These are phyloP conservation scores for Synanthedon myopaeformis DNA, from an alignment of 2,888 invertebrate species.

Conservation along the genomic window DNA sequence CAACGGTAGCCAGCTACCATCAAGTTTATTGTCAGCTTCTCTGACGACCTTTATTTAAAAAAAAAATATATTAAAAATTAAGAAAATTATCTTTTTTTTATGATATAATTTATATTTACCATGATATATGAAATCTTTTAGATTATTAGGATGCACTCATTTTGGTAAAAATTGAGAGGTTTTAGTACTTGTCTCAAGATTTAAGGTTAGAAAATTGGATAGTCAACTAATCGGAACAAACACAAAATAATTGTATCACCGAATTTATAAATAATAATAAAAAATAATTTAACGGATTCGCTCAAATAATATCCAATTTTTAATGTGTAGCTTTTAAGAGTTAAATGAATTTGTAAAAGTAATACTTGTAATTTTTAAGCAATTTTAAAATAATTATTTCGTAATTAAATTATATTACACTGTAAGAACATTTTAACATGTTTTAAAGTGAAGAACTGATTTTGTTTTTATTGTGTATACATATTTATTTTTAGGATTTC, in stretches of 20 bases:
- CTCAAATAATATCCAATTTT: conserved; percentile 4
- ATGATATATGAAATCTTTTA: too few species aligned
- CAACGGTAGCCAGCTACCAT: too few species aligned
- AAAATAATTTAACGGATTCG: conserved; percentile 3
- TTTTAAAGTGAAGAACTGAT: conserved; percentile 23
- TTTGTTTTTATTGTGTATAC: conserved; percentile 13
- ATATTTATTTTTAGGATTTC: conserved; percentile 11
- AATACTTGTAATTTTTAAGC: conserved; percentile 1
- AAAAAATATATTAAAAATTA: too few species aligned
- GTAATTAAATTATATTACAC: neutral
- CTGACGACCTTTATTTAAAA: too few species aligned
- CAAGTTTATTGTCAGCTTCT: too few species aligned
- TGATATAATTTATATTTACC: too few species aligned
- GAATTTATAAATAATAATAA: conserved; percentile 7
- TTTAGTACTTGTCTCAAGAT: neutral
- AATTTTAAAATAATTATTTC: neutral
- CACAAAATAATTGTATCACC: conserved; percentile 5
- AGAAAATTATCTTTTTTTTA: too few species aligned
- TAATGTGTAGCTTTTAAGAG: conserved; percentile 1
- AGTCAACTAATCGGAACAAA: neutral
- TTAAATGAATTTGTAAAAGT: conserved; percentile 4
- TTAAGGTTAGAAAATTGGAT: neutral
- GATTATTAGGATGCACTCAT: too few species aligned
- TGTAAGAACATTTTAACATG: neutral
- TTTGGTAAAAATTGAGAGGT: too few species aligned